These are phyloP conservation scores for Sceloporus undulatus DNA, from an alignment of 2,113 vertebrate genomes.

Conservation along the genomic window DNA sequence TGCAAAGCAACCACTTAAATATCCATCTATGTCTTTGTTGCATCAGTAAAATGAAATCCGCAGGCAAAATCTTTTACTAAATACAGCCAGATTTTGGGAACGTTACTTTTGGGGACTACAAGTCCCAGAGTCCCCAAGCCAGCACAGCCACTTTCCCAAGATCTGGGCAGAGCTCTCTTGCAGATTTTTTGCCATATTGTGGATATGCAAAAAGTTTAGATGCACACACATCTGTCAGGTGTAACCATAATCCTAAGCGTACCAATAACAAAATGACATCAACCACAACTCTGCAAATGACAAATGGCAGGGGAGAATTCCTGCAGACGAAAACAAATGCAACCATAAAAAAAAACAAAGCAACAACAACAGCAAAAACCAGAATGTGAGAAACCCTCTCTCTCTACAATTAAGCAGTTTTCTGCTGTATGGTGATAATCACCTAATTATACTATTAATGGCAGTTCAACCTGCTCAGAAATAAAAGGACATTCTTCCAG, in stretches of 20 bases:
- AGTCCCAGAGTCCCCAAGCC: no score
- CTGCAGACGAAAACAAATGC: conserved; percentile 78
- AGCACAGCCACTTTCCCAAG: no score
- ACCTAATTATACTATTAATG: conserved; percentile 90
- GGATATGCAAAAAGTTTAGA: conserved; percentile 30
- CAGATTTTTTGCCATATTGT: background rate
- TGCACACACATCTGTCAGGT: conserved; percentile 72
- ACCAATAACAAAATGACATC: conserved; percentile 51
- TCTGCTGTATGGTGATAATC: conserved; percentile 85
- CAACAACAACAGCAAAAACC: background rate
- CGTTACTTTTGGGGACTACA: no score
- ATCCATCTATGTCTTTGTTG: no score
- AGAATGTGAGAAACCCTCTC: conserved; percentile 68
- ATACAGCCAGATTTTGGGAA: no score
- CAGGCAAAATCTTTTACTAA: background rate
- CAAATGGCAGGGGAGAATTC: conserved; percentile 72
- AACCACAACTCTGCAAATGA: conserved; percentile 60
- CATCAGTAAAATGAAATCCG: background rate
- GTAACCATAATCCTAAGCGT: conserved; percentile 66
- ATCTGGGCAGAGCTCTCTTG: no score
- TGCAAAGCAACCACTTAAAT: no score
- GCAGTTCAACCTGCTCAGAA: conserved; percentile 86
- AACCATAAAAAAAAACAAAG: conserved; percentile 67
- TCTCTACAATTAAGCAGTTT: conserved; percentile 86
- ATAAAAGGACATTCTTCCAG: conserved; percentile 84